Base-by-base conservation (phyloP, 2,113 vertebrate genomes). In the Bothrops jararaca region DNA sequence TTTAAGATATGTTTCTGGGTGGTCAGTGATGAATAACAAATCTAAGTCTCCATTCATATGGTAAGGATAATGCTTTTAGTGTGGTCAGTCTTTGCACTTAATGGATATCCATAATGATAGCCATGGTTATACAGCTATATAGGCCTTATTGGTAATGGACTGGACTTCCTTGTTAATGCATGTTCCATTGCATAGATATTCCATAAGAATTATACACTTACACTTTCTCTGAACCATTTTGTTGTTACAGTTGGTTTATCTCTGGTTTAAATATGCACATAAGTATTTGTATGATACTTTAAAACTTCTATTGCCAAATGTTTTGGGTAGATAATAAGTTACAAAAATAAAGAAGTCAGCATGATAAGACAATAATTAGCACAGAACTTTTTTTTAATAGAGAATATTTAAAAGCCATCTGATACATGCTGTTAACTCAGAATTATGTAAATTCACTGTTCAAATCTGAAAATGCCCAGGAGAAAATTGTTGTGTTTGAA, bases 121-220 rank as follows among this genome's bases (percentile, higher is more conserved):
- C 1, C 2, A 90, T 42, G 24, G 56, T 23, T 92, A 3, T 34
- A 69, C 24, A 45, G 3, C 85, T 91, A 87, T 85, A 86, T 48
- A 87, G 0, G 60, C 60, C 10, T 92, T 26, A 89, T 90, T 42
- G 48, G n/a, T 4, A 1, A 89, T 91, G 39, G 87, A 91, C 48
- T 93, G 52, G 45, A 0, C 2, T 2, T 93, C 92, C 92, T 87
- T 86, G 29, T 86, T 91, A 93, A 91, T 39, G 3, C 64, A 91
- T 39, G 1, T 4, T 86, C 3, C 2, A 86, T 1, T 0, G 3
- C 69, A 69, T 23, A 11, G 90, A 0, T 91, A 45, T 86, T 2
- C 0, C 2, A 91, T 4, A 0, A n/a, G 89, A 24, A 89, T 88
- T 90, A 57, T 34, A 85, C 3, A 39, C 1, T 0, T 0, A 57